A percentile compares a stretch with the other conserved stretches of the same genome.
phyloP scores from a whole-genome alignment of 2,113 vertebrate genomes.

The Azemiops feae region DNA sequence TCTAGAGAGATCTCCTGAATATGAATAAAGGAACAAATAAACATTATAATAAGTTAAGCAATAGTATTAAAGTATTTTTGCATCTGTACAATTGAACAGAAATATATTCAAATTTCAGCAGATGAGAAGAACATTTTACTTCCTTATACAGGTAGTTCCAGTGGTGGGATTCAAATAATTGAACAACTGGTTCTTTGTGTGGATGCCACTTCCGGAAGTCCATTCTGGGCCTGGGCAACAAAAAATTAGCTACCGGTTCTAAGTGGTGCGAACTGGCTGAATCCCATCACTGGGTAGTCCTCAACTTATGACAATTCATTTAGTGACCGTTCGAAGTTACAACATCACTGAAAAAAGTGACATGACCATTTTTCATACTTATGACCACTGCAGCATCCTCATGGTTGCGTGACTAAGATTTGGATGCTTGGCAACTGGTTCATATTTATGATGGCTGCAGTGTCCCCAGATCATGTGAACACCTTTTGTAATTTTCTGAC shows the following conservation, averaged over 20 bases:
- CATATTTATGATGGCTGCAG: not conserved
- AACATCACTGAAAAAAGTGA: not conserved
- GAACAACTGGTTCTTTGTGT: no score
- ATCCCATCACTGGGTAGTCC: not conserved
- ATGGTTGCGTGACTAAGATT: not conserved
- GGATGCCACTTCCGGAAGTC: no score
- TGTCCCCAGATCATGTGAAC: not conserved
- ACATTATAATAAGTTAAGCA: slow-evolving; percentile 41
- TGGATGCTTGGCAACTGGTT: not conserved
- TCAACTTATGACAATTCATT: not conserved
- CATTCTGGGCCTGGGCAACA: no score
- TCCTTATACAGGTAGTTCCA: not conserved
- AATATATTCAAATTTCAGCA: slow-evolving; percentile 23
- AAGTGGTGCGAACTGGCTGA: no score
- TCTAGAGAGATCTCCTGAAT: slow-evolving; percentile 65
- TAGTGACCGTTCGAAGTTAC: not conserved
- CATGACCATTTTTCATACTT: not conserved
- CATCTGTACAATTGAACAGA: slow-evolving; percentile 41
- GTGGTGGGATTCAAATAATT: no score
- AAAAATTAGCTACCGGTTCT: no score
- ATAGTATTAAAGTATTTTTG: slow-evolving; percentile 42
- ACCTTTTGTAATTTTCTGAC: not conserved
- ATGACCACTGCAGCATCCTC: not conserved
- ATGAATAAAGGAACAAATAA: slow-evolving; percentile 52
- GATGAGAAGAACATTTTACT: slow-evolving; percentile 17